phyloP scores from a whole-genome alignment of 1,140 invertebrate genomes.

The Brachionus rubens region DNA sequence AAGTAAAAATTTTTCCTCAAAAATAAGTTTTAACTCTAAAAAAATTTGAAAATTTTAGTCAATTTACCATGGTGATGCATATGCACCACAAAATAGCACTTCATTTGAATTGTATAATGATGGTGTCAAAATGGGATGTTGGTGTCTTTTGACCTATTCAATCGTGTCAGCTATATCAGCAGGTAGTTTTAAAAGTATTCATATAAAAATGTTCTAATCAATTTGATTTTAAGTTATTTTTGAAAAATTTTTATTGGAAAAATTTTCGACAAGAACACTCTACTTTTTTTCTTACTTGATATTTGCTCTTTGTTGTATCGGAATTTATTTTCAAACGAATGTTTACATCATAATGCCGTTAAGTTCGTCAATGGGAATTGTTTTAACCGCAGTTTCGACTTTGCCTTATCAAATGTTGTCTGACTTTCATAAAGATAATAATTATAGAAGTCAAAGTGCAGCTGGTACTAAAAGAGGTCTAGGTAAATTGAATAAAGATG shows the following conservation, averaged over 20 bases:
- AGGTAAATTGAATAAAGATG: no score
- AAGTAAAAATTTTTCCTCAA: neutral
- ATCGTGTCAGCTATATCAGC: constrained; percentile 60
- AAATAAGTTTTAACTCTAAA: neutral
- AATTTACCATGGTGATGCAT: constrained; percentile 62
- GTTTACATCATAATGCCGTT: constrained; percentile 36
- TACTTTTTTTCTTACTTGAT: constrained; percentile 41
- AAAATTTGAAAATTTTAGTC: constrained; percentile 50
- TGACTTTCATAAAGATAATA: constrained; percentile 37
- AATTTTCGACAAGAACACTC: constrained; percentile 15
- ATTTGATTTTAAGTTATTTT: constrained; percentile 6
- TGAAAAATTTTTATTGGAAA: constrained; percentile 40
- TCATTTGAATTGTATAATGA: constrained; percentile 59
- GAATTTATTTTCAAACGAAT: constrained; percentile 32
- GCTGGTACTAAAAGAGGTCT: constrained; percentile 39
- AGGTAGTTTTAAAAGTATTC: neutral
- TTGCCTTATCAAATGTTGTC: constrained; percentile 46
- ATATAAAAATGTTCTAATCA: neutral
- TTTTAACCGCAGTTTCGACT: constrained; percentile 30
- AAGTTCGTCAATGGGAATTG: constrained; percentile 19
- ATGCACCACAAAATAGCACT: constrained; percentile 55
- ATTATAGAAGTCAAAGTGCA: constrained; percentile 35
- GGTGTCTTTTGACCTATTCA: constrained; percentile 62
- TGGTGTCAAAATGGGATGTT: constrained; percentile 63
- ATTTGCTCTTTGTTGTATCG: constrained; percentile 26